These are phyloP conservation scores for Trematocara stigmaticum DNA, from an alignment of 2,113 vertebrate genomes.

Conservation along the genomic window DNA sequence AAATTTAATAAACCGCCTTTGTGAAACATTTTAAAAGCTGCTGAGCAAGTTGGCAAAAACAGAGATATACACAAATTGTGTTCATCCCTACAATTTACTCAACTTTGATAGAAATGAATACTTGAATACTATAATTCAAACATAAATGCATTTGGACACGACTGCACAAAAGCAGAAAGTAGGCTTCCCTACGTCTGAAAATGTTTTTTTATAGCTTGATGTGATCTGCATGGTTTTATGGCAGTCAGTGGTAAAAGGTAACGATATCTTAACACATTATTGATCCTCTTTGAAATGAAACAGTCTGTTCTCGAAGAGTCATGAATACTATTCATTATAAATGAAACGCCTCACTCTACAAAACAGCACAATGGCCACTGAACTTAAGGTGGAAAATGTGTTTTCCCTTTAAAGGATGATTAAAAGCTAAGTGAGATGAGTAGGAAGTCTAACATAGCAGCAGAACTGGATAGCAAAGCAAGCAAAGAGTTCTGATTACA, in stretches of 20 bases:
- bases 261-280: constrained; percentile 35
- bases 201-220: neutral
- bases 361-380: neutral
- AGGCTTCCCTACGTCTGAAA: neutral
- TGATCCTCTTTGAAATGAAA: constrained; percentile 34
- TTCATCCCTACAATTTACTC: neutral
- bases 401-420: constrained; percentile 1
- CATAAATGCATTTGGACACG: neutral
- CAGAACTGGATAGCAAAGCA: neutral
- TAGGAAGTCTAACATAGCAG: neutral
- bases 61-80: neutral
- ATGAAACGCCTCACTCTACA: neutral
- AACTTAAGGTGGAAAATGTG: neutral
- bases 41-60: neutral
- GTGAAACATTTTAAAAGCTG: neutral
- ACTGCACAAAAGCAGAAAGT: neutral
- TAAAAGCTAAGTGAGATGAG: neutral
- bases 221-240: neutral
- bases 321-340: constrained; percentile 44
- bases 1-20: neutral
- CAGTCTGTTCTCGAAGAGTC: constrained; percentile 20
- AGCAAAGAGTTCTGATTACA: neutral
- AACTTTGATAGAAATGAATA: neutral
- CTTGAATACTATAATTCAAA: neutral
- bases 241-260: constrained; percentile 20